These are phyloP conservation scores for Phrixothrix hirtus DNA, from an alignment of 2,888 invertebrate species.

Conservation along the genomic window DNA sequence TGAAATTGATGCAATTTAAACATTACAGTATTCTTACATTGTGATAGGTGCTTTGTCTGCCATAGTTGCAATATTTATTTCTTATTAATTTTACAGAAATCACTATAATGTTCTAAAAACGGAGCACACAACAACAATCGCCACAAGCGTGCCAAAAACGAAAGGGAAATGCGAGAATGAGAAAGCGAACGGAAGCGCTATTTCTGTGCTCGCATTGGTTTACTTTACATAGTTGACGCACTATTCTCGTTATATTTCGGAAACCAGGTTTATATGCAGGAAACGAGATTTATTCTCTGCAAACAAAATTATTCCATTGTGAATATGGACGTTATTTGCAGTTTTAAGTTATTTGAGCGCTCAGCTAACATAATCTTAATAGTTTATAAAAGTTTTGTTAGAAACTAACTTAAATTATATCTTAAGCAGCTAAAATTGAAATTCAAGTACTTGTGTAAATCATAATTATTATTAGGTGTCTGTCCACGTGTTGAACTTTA, in stretches of 20 bases:
- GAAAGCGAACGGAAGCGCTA: conserved; percentile 56
- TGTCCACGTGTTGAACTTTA: too few species aligned
- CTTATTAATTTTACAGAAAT: conserved; percentile 12
- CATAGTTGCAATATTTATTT: conserved; percentile 58
- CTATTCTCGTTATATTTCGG: conserved; percentile 29
- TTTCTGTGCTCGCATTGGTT: conserved; percentile 38
- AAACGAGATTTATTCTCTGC: background rate
- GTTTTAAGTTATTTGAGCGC: too few species aligned
- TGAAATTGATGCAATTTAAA: background rate
- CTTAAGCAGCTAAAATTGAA: too few species aligned
- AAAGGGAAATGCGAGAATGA: conserved; percentile 58
- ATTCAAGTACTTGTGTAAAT: too few species aligned
- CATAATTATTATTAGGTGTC: too few species aligned
- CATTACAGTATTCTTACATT: conserved; percentile 62
- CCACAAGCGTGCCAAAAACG: conserved; percentile 45
- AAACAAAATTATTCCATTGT: too few species aligned
- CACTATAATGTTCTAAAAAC: conserved; percentile 18
- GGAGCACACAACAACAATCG: conserved; percentile 35
- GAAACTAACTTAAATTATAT: too few species aligned
- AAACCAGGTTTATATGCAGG: conserved; percentile 2
- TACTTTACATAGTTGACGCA: conserved; percentile 32
- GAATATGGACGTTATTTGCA: too few species aligned
- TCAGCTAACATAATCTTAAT: too few species aligned
- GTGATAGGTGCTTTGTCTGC: conserved; percentile 66
- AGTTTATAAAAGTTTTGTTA: too few species aligned